Base-by-base conservation (phyloP, 2,797 vertebrate species). In the Syndactyla subalaris region DNA sequence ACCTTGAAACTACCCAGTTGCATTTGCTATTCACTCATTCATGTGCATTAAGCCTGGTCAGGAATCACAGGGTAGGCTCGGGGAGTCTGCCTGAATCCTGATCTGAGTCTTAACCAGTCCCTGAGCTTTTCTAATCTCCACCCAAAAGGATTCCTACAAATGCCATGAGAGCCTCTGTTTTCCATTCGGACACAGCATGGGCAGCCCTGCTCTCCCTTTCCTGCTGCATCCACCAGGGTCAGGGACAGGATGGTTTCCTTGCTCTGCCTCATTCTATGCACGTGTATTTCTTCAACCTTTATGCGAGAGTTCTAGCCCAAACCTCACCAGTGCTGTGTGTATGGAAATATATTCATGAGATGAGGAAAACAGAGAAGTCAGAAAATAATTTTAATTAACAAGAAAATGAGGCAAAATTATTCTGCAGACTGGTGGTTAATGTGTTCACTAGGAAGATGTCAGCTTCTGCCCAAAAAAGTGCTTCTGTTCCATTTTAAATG, bases 301-400 rank as follows among this genome's bases (percentile, higher is more conserved):
- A 51, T 65, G 63, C 55, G 70, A 43, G 14, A 65, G 23, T 57
- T 63, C 32, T 45, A 76, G 38, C 20, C 24, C 46, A 80, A 48
- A 61, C 29, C 4, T 61, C 3, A 0, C 18, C 20, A 39, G 6
- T 55, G 52, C 67, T 72, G 32, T 4, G 0, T 11, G 10, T 7
- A 18, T 14, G 16, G 9, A 36, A 26, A 59, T 4, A 10, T 19
- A 89, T 51, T n/a, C 32, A 39, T 18, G 10, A 75, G 24, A 17
- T 43, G 10, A 76, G 30, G 29, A 66, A 70, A 90, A 67, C 12
- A 61, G 22, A 66, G 21, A 81, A 34, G 32, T 22, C 6, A 32
- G 54, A 79, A 92, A 73, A 76, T 67, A 11, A 54, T 55, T 85
- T 32, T 78, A 62, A 46, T 68, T 65, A 62, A 49, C 14, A 10